phyloP scores from a whole-genome alignment of 2,888 invertebrate species.

The Chalcosyrphus nemorum region DNA sequence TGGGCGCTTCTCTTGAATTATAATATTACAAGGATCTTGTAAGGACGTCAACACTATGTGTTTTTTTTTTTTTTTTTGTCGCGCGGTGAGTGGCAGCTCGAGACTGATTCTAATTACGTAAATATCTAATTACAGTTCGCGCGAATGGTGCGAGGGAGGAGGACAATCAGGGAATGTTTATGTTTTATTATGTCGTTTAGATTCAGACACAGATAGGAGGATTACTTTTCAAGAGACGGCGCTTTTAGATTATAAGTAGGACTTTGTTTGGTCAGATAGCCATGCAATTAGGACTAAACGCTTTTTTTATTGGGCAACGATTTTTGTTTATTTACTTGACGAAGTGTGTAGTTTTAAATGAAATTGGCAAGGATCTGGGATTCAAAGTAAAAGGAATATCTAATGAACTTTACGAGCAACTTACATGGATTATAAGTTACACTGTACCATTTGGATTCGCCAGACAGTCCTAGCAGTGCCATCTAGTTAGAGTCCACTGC shows the following conservation, averaged over 20 bases:
- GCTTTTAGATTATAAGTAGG: neutral
- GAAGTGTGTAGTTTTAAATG: no score
- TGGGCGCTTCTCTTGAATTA: neutral
- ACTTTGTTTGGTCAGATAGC: no score
- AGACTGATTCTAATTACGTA: slow-evolving; percentile 57
- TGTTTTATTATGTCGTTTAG: slow-evolving; percentile 10
- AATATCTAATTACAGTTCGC: slow-evolving; percentile 44
- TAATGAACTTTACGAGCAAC: no score
- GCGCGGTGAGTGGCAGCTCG: slow-evolving; percentile 10
- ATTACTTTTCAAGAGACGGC: slow-evolving; percentile 10
- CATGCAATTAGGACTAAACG: no score
- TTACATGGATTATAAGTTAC: no score
- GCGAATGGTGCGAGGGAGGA: slow-evolving; percentile 24
- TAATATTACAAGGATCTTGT: neutral
- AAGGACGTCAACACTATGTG: neutral
- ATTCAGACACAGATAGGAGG: slow-evolving; percentile 26
- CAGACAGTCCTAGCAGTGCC: no score
- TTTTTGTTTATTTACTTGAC: no score
- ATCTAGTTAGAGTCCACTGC: no score
- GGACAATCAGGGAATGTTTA: slow-evolving; percentile 30
- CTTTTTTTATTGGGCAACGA: no score
- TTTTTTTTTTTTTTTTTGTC: slow-evolving; percentile 44
- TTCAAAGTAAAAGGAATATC: no score
- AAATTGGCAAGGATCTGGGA: no score
- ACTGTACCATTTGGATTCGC: no score